Evolutionary conservation across 2,113 vertebrate genomes (phyloP), one percentile per base, ranked within the genome.

Genomic region (Potamarius usumacintae): DNA sequence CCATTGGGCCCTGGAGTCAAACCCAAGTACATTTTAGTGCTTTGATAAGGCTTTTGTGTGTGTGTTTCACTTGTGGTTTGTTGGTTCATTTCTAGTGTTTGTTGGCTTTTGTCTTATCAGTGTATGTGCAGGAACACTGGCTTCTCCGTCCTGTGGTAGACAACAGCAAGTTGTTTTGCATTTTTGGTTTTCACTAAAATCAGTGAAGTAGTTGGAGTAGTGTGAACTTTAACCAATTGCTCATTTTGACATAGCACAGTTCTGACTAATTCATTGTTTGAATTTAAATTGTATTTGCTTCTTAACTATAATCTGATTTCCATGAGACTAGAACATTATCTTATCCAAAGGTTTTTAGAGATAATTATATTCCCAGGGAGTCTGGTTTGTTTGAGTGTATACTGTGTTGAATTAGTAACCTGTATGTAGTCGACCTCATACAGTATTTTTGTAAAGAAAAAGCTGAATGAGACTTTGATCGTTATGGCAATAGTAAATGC

Each of bases 61-160:
- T 80, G 80, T 83, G 11, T 65, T 5, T 58, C 17, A n/a, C 7
- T 58, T 60, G 55, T 0, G 17, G 76, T 65, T 82, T 74, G 71
- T 50, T 88, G 58, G 81, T 77, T n/a, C 27, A 57, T 60, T 60
- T 85, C 72, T 85, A n/a, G 34, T 80, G 87, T 82, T 82, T 15
- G 71, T 72, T n/a, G 18, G 62, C 55, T 69, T 65, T 81, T 85
- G 67, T 76, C 86, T 90, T 89, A 87, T 90, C 88, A 71, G 74
- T 53, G 27, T 76, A 34, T 90, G 30, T 83, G 86, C 90, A 89
- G 85, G 67, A 48, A 82, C 83, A 58, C 52, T 81, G 30, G 27
- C 50, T 82, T 81, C 55, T 87, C 53, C 74, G 86, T 72, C 6
- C 53, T 42, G 34, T 86, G 78, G 82, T 81, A 25, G 52, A 71